Base-by-base conservation (phyloP, 2,888 invertebrate genomes). In the Patella depressa region DNA sequence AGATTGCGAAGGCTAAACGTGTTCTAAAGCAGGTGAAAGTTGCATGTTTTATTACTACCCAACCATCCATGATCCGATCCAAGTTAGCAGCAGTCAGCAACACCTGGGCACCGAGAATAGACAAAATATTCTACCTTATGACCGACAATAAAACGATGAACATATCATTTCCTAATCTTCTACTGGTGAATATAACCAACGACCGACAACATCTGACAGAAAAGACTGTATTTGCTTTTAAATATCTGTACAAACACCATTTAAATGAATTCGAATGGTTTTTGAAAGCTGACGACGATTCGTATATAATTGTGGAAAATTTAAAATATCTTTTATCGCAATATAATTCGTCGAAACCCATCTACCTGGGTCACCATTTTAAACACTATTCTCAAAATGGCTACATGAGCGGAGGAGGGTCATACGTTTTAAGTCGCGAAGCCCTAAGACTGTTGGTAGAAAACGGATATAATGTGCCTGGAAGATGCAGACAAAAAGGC, bases 231-330 rank as follows among this genome's bases (percentile, higher is more conserved):
- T 96, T 95, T 86, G 97, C 97, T 0, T 97, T 97, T 90, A 94
- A 95, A 86, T 96, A 97, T 89, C 94, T 96, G 34, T 96, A 97
- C 89, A 93, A 96, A 84, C 93, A 97, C 75, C 87, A 97, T 90
- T 92, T 95, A 74, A 94, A 97, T 84, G 94, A 97, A 75, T 96
- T 96, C 3, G 98, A 98, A 92, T 98, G 97, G 97, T 98, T 99
- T 91, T 93, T 98, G 85, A 99, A 99, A 92, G 98, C 98, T 19
- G 98, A 99, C 88, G 98, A 98, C 91, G 98, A 99, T 89, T 98
- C 98, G 93, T 98, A 97, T 91, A 96, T 98, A 53, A 94, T 99
- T 53, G 94, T 99, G 71, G 99, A 99, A 92, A 99, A 99, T 92
- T 93, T 99, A 72, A 94, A 98, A 24, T 96, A 95, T 88, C 95